Percentiles rank a stretch among this genome's conserved stretches.
Evolutionary conservation across 2,888 invertebrate genomes (phyloP).

Genomic region (Mythimna albipuncta): DNA sequence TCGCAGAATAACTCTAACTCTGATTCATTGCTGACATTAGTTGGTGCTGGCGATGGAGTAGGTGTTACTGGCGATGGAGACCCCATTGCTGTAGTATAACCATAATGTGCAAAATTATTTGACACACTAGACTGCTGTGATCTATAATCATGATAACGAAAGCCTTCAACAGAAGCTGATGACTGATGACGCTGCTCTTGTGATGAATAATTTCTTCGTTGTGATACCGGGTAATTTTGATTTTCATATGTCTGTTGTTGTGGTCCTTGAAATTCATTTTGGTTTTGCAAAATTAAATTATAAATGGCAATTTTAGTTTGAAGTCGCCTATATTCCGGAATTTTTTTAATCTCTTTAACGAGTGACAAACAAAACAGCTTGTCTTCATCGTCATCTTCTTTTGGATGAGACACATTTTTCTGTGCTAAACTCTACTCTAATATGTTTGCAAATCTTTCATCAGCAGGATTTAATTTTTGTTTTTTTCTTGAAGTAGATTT

Average conservation of each 20-base stretch:
- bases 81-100: no score
- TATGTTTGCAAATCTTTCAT: constrained; percentile 58
- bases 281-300: constrained; percentile 57
- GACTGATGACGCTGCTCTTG: constrained; percentile 54
- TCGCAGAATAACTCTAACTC: no score
- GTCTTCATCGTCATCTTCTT: constrained; percentile 56
- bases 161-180: constrained; percentile 19
- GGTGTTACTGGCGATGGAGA: no score
- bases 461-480: constrained; percentile 57
- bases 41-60: no score
- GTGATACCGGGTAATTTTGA: constrained; percentile 56
- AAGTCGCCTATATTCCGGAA: constrained; percentile 54
- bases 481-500: constrained; percentile 52
- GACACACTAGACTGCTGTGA: no score
- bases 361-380: constrained; percentile 58
- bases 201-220: constrained; percentile 57
- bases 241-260: constrained; percentile 53
- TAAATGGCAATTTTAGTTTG: constrained; percentile 56
- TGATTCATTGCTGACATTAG: no score
- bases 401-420: constrained; percentile 57
- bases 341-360: constrained; percentile 55
- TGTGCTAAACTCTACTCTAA: constrained; percentile 56
- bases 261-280: constrained; percentile 33
- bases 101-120: no score
- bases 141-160: no score